Conservation (phyloP, 2,888 invertebrate species). For the Hartigia nigra region DNA sequence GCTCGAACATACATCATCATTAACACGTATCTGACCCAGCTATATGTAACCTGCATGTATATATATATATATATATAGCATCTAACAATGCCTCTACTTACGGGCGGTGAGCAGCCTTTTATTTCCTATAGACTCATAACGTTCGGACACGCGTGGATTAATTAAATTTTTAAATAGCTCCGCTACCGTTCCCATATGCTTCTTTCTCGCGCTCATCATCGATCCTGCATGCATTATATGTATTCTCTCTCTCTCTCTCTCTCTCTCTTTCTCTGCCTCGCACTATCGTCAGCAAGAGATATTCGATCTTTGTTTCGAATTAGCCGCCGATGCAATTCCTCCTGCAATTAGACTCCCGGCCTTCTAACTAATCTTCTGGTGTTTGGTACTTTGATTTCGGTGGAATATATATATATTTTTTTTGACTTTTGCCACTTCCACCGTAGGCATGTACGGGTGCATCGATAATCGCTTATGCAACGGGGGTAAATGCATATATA, state of each 20-base stretch:
- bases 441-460: neutral
- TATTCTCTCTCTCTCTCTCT: no score
- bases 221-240: neutral
- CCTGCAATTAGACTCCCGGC: neutral
- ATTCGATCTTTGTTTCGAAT: neutral
- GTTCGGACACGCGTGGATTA: conserved; percentile 8
- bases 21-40: conserved; percentile 37
- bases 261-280: neutral
- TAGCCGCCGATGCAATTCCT: neutral
- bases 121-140: conserved; percentile 15
- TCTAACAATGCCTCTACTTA: conserved; percentile 27
- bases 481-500: no score
- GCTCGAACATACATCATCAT: conserved; percentile 32
- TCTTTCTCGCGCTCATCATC: neutral
- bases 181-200: neutral
- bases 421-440: neutral
- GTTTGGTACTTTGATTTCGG: neutral
- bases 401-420: neutral
- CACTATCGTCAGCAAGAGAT: neutral
- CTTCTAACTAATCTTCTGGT: neutral
- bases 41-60: conserved; percentile 10
- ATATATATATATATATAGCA: conserved; percentile 6
- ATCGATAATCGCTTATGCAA: no score
- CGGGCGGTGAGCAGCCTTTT: conserved; percentile 14
- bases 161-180: conserved; percentile 15